Evolutionary conservation across 2,113 vertebrate species (phyloP), one percentile per base, ranked within the genome.

Genomic region (Telmatochromis sp.): DNA sequence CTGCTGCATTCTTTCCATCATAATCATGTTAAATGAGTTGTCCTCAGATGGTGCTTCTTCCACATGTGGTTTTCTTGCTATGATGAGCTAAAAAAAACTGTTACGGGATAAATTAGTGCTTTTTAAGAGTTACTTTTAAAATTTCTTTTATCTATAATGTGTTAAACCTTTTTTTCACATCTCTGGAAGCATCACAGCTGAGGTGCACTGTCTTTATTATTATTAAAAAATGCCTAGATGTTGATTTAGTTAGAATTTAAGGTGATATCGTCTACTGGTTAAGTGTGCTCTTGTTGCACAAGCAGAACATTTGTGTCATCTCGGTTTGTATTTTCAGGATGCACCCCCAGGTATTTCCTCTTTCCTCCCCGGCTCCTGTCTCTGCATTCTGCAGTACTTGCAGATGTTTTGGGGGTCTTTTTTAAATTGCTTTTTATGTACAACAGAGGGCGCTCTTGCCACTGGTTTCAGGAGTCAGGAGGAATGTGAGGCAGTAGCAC

Each of bases 401-500:
- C 80, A 47, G n/a, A 12, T 83, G 19, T 54, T 54, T 50, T 14
- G 0, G 33, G 60, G 10, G 33, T 65, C 60, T 65, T 33, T 21
- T 75, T 33, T 26, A 17, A n/a, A 9, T 14, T 17, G 26, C 31
- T 40, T 58, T 57, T 84, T 42, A 13, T 2, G 6, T 21, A 80
- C 95, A 92, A 86, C 83, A 94, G 94, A 89, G 92, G 95, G 95
- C 84, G 78, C 90, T 45, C 73, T 92, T 82, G 80, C 7, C 58
- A 6, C 58, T 83, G 31, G 5, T 91, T 94, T 92, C 3, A 81
- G 5, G 60, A 88, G 75, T 54, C 81, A n/a, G 31, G 50, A 47
- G 89, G 78, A 93, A 90, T 87, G 83, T 93, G 92, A 94, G 92
- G 84, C 91, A 95, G 91, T 90, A 83, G 89, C 86, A 93, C 92